Conservation (phyloP, 2,113 vertebrate species). For the Psammodynastes pulverulentus region DNA sequence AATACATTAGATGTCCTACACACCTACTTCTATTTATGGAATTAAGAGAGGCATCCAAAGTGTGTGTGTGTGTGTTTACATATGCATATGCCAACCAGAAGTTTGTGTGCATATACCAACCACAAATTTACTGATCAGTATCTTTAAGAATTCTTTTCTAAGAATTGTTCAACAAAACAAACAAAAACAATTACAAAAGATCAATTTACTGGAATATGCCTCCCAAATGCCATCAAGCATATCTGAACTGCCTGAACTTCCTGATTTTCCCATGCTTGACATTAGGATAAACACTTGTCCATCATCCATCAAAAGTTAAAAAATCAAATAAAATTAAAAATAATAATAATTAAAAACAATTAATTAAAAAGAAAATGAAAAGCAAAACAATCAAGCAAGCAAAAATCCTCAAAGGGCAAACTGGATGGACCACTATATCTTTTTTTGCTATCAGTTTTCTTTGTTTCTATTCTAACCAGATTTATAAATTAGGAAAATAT, state of each 20-base stretch:
- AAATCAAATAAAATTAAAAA: no score
- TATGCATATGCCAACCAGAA: background rate
- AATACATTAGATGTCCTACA: background rate
- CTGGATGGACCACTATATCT: no score
- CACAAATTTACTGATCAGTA: background rate
- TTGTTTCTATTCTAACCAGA: background rate
- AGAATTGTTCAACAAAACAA: background rate
- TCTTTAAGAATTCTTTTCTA: conserved; percentile 26
- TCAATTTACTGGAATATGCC: background rate
- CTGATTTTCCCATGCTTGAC: no score
- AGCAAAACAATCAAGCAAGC: no score
- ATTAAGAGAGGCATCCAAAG: background rate
- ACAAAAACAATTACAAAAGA: background rate
- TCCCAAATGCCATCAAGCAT: background rate
- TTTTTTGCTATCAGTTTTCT: no score
- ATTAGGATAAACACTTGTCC: no score
- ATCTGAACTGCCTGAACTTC: background rate
- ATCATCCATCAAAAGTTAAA: no score
- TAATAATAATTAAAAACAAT: no score
- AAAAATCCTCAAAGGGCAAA: no score
- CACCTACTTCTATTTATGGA: background rate
- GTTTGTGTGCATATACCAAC: background rate
- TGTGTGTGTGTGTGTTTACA: no score
- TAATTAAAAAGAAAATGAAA: no score
- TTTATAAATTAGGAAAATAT: background rate